phyloP scores from a whole-genome alignment of 2,888 invertebrate genomes.

The Acanthopleura granulata region DNA sequence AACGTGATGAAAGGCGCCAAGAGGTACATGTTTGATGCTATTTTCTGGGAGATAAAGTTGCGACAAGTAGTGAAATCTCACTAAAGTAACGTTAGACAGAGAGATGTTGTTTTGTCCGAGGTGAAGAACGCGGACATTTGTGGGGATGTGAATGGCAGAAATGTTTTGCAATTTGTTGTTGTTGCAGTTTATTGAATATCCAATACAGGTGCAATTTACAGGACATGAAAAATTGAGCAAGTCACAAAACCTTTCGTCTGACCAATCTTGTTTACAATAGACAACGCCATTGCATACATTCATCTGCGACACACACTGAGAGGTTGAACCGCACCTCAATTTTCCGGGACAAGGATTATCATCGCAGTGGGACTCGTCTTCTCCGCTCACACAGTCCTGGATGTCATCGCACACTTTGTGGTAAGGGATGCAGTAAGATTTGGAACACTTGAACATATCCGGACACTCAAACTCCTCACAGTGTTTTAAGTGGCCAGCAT shows the following conservation, averaged over 20 bases:
- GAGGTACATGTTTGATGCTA: background rate
- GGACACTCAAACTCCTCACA: conserved; percentile 4
- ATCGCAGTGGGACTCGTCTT: background rate
- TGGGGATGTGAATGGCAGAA: background rate
- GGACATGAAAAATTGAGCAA: background rate
- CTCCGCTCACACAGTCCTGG: background rate
- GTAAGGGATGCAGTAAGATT: background rate
- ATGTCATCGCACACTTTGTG: conserved; percentile 7
- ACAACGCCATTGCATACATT: background rate
- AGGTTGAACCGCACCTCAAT: background rate
- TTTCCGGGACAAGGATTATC: background rate
- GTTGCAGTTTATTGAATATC: background rate
- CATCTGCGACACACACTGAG: background rate
- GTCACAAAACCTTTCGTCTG: conserved; percentile 3
- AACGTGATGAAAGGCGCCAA: background rate
- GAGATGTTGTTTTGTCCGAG: background rate
- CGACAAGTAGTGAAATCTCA: background rate
- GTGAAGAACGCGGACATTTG: background rate
- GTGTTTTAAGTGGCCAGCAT: background rate
- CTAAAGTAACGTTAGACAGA: background rate
- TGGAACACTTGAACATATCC: conserved; percentile 3
- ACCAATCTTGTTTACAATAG: background rate
- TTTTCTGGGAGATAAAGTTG: background rate
- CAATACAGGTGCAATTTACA: background rate
- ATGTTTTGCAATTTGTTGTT: background rate